Base-by-base conservation (phyloP, 2,888 invertebrate species). In the Lathronympha strigana region DNA sequence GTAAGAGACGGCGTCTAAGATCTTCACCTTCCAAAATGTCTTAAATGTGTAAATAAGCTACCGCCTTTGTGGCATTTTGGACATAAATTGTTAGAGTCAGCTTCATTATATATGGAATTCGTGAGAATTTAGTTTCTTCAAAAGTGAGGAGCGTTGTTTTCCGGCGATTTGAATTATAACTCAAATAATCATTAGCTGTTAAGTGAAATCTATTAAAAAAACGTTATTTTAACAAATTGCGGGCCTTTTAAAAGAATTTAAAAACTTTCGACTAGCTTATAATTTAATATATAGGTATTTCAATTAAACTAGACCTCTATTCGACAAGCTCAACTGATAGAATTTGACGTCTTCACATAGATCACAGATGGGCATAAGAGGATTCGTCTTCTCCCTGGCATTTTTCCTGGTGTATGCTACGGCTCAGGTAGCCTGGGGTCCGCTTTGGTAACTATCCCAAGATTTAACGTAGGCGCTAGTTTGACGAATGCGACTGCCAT, bases 1-100 rank as follows among this genome's bases (percentile, higher is more conserved):
- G 60, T 60, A 64, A 55, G 33, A 68, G 62, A 62, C 60, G 54
- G 53, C 67, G 67, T 60, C 60, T 66, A 40, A 31, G 9, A 25
- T n/a, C 51, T 36, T 43, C 2, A 8, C 31, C 11, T 6, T 47
- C 5, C 36, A 17, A 49, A 61, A 49, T 8, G 47, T 21, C 54
- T 5, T 17, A 66, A 45, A 19, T 9, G 1, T 2, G 4, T 38
- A 40, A 9, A 15, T 2, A 38, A 4, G 1, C 15, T 23, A 51
- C 9, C 40, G 19, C 0, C 4, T 13, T 38, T 47, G 4, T 8
- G 25, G 13, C 64, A 8, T 53, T 60, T 58, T 38, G 1, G 19
- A 1, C 15, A 1, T 51, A 5, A 0, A 9, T 4, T 13, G 9
- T 4, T 5, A 0, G 9, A 23, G n/a, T 31, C 17, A 6, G 6